Conservation (phyloP, 2,888 invertebrate genomes). For the Agrochola litura region DNA sequence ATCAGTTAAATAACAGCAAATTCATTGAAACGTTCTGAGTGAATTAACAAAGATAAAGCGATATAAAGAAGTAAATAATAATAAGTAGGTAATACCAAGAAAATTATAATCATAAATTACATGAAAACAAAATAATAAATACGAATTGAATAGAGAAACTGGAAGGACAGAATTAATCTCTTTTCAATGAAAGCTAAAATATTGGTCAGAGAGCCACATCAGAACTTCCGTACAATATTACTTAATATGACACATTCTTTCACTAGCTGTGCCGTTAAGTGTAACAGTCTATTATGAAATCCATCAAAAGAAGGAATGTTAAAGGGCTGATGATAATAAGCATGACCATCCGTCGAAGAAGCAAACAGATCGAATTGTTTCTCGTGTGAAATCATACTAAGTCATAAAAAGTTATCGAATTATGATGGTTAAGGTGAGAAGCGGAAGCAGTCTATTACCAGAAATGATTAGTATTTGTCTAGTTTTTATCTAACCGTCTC, state of each 20-base stretch:
- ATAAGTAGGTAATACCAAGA: background rate
- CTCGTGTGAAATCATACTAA: no score
- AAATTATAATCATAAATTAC: background rate
- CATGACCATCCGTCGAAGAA: background rate
- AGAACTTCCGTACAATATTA: no score
- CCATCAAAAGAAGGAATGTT: background rate
- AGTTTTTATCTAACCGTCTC: background rate
- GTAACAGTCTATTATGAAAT: background rate
- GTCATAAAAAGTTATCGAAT: background rate
- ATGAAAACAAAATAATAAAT: background rate
- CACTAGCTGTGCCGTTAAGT: background rate
- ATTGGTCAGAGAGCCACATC: background rate
- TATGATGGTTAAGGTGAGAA: background rate
- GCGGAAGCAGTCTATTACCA: background rate
- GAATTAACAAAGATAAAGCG: constrained; percentile 37
- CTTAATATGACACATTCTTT: background rate
- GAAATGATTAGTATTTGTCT: background rate
- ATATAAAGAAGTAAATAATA: constrained; percentile 9
- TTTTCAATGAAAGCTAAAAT: background rate
- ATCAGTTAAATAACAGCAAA: constrained; percentile 35
- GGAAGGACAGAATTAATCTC: background rate
- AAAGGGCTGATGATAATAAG: constrained; percentile 4
- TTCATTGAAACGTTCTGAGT: background rate
- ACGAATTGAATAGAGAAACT: background rate
- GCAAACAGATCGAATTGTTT: background rate